phyloP scores from a whole-genome alignment of 2,888 invertebrate species.

The Leucophenga montana region DNA sequence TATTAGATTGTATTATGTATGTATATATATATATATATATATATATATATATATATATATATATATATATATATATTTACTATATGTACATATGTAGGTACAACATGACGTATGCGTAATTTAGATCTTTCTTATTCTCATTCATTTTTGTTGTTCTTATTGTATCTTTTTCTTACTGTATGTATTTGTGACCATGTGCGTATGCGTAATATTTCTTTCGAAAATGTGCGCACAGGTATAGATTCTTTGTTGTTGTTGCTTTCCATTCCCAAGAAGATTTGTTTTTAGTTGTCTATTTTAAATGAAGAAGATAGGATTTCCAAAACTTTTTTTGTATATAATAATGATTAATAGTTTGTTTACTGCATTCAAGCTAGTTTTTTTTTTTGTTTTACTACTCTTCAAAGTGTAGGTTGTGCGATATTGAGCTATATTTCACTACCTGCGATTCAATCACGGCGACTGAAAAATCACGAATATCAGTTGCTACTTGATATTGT shows the following conservation, averaged over 20 bases:
- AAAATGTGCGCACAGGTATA: neutral
- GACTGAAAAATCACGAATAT: too few relatives aligned
- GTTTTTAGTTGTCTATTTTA: too few relatives aligned
- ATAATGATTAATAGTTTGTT: too few relatives aligned
- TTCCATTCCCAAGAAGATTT: too few relatives aligned
- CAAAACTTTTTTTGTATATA: too few relatives aligned
- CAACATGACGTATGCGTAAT: slow-evolving; percentile 41
- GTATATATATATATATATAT: slow-evolving; percentile 10
- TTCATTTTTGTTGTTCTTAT: slow-evolving; percentile 26
- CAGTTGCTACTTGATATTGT: too few relatives aligned
- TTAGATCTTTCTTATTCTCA: slow-evolving; percentile 36
- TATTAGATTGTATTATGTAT: slow-evolving; percentile 23
- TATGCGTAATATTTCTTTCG: slow-evolving; percentile 60
- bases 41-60: slow-evolving; percentile 14
- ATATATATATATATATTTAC: slow-evolving; percentile 8
- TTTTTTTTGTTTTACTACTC: neutral
- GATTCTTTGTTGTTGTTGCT: too few relatives aligned
- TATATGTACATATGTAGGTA: slow-evolving; percentile 12
- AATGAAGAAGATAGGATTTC: too few relatives aligned
- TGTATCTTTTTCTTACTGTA: slow-evolving; percentile 30
- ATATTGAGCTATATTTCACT: too few relatives aligned
- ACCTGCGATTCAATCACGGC: too few relatives aligned
- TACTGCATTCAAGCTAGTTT: too few relatives aligned
- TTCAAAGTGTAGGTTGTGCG: neutral
- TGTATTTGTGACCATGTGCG: slow-evolving; percentile 43